Conservation (phyloP, 2,113 vertebrate genomes). For the Oceanodroma tethys region DNA sequence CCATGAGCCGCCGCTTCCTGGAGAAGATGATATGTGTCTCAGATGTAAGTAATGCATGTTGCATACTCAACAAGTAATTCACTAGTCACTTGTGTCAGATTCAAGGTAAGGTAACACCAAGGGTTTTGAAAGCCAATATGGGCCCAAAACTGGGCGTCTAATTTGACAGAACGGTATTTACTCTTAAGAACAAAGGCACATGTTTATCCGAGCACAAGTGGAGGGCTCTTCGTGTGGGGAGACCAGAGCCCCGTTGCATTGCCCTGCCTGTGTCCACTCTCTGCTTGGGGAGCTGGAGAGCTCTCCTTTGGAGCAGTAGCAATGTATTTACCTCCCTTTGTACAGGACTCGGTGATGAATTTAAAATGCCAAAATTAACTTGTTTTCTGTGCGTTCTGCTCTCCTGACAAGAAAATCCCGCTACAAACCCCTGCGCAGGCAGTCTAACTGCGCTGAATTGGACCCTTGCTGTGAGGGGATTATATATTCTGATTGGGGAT, state of each 20-base stretch:
- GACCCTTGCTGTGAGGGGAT: constrained; percentile 38
- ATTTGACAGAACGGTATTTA: background rate
- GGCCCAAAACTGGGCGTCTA: background rate
- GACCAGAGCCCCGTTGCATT: background rate
- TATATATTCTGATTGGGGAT: constrained; percentile 54
- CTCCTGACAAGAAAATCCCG: constrained; percentile 39
- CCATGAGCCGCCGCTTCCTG: background rate
- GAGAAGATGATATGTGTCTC: background rate
- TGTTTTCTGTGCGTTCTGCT: constrained; percentile 33
- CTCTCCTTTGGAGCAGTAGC: background rate
- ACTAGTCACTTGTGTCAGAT: background rate
- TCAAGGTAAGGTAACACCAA: background rate
- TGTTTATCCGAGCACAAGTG: background rate
- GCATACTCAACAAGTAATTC: background rate
- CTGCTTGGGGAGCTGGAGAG: background rate
- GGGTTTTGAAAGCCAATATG: background rate
- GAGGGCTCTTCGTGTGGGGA: background rate
- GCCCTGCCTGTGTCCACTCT: background rate
- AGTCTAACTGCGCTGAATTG: background rate
- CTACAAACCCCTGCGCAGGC: background rate
- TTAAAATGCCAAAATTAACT: constrained; percentile 27
- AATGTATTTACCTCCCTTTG: background rate
- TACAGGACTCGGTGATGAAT: background rate
- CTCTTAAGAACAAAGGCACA: background rate
- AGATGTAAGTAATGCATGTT: accelerated